These are phyloP conservation scores for Drosophila diplacantha DNA, from an alignment of 2,888 invertebrate species.

Conservation along the genomic window DNA sequence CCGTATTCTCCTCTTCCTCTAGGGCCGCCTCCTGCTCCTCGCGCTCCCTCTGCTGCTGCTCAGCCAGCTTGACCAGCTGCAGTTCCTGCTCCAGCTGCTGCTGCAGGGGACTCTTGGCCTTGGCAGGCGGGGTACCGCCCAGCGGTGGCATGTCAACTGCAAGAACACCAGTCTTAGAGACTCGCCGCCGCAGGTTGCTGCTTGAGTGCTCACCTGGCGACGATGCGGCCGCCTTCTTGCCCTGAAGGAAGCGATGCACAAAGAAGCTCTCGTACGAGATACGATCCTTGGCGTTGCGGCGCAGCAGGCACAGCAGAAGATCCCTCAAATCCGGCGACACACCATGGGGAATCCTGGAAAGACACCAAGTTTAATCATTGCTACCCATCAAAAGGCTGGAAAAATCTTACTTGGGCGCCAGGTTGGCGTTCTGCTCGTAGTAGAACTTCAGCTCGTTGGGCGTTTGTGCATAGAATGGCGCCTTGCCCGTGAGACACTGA, in stretches of 20 bases:
- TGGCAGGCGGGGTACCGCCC: slow-evolving; percentile 76
- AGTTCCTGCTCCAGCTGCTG: slow-evolving; percentile 77
- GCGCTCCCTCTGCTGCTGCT: slow-evolving; percentile 60
- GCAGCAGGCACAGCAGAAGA: slow-evolving; percentile 90
- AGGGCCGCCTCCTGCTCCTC: slow-evolving; percentile 61
- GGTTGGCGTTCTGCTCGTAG: slow-evolving; percentile 95
- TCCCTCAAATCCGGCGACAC: slow-evolving; percentile 94
- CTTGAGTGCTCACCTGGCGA: slow-evolving; percentile 76
- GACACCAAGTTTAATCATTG: background rate
- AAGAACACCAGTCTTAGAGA: slow-evolving; percentile 27
- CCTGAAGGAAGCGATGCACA: slow-evolving; percentile 92
- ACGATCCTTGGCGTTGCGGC: slow-evolving; percentile 94
- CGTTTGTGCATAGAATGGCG: slow-evolving; percentile 98
- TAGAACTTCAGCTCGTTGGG: slow-evolving; percentile 97
- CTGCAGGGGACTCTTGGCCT: slow-evolving; percentile 78
- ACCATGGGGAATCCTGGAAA: slow-evolving; percentile 90
- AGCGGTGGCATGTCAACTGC: slow-evolving; percentile 75
- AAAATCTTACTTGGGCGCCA: slow-evolving; percentile 87
- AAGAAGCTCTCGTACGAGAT: slow-evolving; percentile 98
- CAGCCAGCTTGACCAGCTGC: slow-evolving; percentile 60
- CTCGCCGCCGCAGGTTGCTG: slow-evolving; percentile 1
- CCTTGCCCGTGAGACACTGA: slow-evolving; percentile 98
- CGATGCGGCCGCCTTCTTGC: slow-evolving; percentile 80
- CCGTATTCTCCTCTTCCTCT: slow-evolving; percentile 68
- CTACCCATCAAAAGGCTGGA: fast-evolving